phyloP scores from a whole-genome alignment of 2,113 vertebrate species.

The Sinosuthora webbiana region DNA sequence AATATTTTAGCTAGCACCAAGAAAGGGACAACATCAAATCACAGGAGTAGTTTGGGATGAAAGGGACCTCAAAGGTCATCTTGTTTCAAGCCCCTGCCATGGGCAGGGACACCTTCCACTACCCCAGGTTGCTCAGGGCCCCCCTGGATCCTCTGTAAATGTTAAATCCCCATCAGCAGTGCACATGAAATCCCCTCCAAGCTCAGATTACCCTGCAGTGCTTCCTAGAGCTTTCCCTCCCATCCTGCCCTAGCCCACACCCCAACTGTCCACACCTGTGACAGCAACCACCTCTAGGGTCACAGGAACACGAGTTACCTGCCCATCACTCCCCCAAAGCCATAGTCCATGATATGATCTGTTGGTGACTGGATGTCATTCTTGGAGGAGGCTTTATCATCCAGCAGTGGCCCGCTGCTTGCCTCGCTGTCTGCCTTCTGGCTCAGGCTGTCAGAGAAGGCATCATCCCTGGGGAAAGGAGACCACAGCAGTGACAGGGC shows the following conservation, averaged over 20 bases:
- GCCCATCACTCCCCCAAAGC: constrained; percentile 91
- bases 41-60: background rate
- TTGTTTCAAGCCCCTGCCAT: background rate
- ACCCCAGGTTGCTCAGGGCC: background rate
- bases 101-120: background rate
- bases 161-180: background rate
- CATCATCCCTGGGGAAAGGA: constrained; percentile 85
- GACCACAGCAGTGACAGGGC: background rate
- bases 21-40: background rate
- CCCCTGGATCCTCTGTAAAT: background rate
- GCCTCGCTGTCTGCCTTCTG: constrained; percentile 98
- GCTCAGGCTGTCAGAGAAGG: constrained; percentile 96
- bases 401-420: constrained; percentile 92
- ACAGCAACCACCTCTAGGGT: background rate
- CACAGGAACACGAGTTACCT: constrained; percentile 73
- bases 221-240: background rate
- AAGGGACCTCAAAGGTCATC: background rate
- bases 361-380: constrained; percentile 92
- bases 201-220: background rate
- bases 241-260: background rate
- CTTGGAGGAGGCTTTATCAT: constrained; percentile 94
- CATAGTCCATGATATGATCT: constrained; percentile 89
- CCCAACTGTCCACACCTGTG: background rate
- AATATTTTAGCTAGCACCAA: background rate
- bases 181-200: background rate